Evolutionary conservation across 1,140 invertebrate species (phyloP).

Genomic region (Maconellicoccus hirsutus): DNA sequence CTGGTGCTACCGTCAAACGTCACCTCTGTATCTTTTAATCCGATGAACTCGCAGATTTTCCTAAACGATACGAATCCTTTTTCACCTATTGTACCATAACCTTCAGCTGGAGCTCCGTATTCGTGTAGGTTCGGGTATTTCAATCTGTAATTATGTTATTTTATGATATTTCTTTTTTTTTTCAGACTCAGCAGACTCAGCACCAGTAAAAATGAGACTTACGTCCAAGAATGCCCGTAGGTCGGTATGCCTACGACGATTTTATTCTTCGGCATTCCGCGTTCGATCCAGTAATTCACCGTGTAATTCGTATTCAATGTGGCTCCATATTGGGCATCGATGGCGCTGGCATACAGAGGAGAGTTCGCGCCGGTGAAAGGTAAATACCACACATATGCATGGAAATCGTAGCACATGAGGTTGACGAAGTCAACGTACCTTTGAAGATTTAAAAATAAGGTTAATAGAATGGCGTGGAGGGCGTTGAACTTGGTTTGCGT

Average conservation of each 20-base stretch:
- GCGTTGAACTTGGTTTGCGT: no score
- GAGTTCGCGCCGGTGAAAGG: conserved; percentile 75
- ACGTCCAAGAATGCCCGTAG: conserved; percentile 73
- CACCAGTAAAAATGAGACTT: conserved; percentile 31
- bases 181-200: background rate
- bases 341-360: conserved; percentile 49
- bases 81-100: conserved; percentile 48
- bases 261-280: conserved; percentile 70
- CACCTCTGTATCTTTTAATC: conserved; percentile 37
- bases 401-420: conserved; percentile 82
- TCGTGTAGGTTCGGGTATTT: conserved; percentile 49
- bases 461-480: background rate
- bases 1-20: conserved; percentile 52
- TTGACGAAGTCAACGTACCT: conserved; percentile 72
- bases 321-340: conserved; percentile 51
- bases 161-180: background rate
- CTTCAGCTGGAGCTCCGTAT: conserved; percentile 48
- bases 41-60: conserved; percentile 54
- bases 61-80: conserved; percentile 60
- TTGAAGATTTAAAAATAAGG: conserved; percentile 28
- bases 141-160: conserved; percentile 38
- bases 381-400: conserved; percentile 59
- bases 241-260: conserved; percentile 79
- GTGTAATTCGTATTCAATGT: conserved; percentile 75
- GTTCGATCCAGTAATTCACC: conserved; percentile 60